Evolutionary conservation across 2,888 invertebrate genomes (phyloP).

Genomic region (Cacoxenus indagator): DNA sequence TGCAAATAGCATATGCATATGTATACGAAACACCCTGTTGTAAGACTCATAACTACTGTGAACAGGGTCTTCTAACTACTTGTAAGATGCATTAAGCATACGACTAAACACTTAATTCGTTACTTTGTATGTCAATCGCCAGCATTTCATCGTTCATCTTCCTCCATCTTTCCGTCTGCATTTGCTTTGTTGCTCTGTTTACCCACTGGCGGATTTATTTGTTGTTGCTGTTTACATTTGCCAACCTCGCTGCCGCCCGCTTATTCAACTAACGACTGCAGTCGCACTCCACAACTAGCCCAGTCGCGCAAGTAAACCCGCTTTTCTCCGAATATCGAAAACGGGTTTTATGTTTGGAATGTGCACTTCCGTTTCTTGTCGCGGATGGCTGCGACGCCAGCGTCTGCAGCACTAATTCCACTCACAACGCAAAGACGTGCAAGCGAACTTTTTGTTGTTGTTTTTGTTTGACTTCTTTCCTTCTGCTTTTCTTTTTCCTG

Average conservation of each 20-base stretch:
- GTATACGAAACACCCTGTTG: too few species aligned
- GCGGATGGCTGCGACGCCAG: not conserved
- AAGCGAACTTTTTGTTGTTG: not conserved
- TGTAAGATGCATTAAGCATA: too few species aligned
- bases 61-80: too few species aligned
- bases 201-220: slow-evolving; percentile 66
- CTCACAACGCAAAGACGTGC: not conserved
- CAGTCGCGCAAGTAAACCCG: not conserved
- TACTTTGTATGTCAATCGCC: slow-evolving; percentile 32
- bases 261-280: too few species aligned
- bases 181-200: slow-evolving; percentile 59
- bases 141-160: slow-evolving; percentile 36
- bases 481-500: not conserved
- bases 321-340: slow-evolving; percentile 38
- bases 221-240: slow-evolving; percentile 24
- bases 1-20: too few species aligned
- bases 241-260: not conserved
- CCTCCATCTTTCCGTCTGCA: slow-evolving; percentile 10
- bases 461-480: not conserved
- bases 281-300: not conserved
- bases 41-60: too few species aligned
- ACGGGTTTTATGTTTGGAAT: slow-evolving; percentile 61
- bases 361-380: slow-evolving; percentile 55
- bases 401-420: slow-evolving; percentile 5
- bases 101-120: not conserved